Evolutionary conservation across 1,140 invertebrate genomes (phyloP), one percentile per base, ranked within the genome.

Genomic region (Nebria ingens): DNA sequence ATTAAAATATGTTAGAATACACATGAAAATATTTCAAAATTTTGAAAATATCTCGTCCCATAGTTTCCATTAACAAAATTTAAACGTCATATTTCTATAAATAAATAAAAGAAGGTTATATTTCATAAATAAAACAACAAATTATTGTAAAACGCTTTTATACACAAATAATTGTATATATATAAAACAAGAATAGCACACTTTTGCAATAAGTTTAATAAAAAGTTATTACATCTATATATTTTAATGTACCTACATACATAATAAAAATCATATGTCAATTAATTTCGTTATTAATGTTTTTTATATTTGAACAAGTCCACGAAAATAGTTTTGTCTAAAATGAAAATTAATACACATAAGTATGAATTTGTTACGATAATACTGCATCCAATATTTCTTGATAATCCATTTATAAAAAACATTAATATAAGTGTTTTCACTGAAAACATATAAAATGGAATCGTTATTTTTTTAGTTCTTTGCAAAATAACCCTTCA

Each of bases 211-310:
- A 11, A 11, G 40, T 45, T 17, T 12, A 12, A 45, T 45, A 45
- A 45, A 45, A 45, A 45, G 40, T 45, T 45, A 45, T 45, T 45
- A 45, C 40, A 45, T 45, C 4, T 6, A 45, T 45, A 17, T 45
- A 45, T 45, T 12, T n/a, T 9, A 45, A 45, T 45, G 17, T 45
- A 45, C 17, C 17, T 45, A 45, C 9, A 45, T 45, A 34, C 6
- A 34, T 34, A 6, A 45, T 17, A 45, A 12, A 12, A 45, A 17
- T 45, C 40, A n/a, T n/a, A n/a, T n/a, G n/a, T n/a, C n/a, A n/a
- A n/a, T n/a, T 45, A 45, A 45, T 11, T 34, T 34, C 6, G 6
- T 34, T 6, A 9, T 34, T 45, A 9, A 45, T 45, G 15, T 45
- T 12, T 12, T 45, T 45, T 45, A 45, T 17, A 45, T 17, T 45